Evolutionary conservation across 2,888 invertebrate genomes (phyloP), one percentile per base, ranked within the genome.

Genomic region (Cheilosia variabilis): DNA sequence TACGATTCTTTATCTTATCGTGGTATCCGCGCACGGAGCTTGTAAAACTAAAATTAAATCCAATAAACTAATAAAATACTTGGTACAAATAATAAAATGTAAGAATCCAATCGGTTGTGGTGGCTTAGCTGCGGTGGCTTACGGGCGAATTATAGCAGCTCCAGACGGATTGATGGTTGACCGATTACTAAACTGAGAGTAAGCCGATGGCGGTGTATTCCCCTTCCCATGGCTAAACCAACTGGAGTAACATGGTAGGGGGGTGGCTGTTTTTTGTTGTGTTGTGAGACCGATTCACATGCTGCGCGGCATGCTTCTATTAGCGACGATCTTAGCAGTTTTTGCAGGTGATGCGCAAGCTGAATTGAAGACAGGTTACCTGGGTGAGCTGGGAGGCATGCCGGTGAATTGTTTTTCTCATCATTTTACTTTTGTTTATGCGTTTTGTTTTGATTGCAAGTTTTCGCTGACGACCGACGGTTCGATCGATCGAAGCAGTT

Each of bases 161-260:
- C 75, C 65, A 80, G 75, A 80, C 84, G 71, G 84, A 75, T 76
- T 80, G 75, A 71, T 80, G 71, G 75, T 60, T 69, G 79, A 73
- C 57, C 75, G 80, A 71, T 80, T 53, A 75, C 75, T 76, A 66
- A 71, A 69, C 41, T 65, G 37, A 52, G 75, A 71, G 52, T 71
- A 55, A 53, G 53, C 58, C 47, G 68, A 65, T 71, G 71, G 34
- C n/a, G 37, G 45, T 55, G 53, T 66, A 53, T 45, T 27, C 6
- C 27, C 6, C 27, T 27, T 6, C 27, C 6, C 41, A 24, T 53
- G 69, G 63, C 58, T 55, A 53, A 58, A 58, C 47, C 65, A 75
- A 79, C 66, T 68, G 57, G 63, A 69, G 58, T 68, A 22, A 22
- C 22, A 55, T 41, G 31, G 69, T 37, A 63, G 63, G 50, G 58